A percentile compares a stretch with the other conserved stretches of the same genome.
phyloP scores from a whole-genome alignment of 1,140 invertebrate species.

The Pogonomyrmex barbatus region DNA sequence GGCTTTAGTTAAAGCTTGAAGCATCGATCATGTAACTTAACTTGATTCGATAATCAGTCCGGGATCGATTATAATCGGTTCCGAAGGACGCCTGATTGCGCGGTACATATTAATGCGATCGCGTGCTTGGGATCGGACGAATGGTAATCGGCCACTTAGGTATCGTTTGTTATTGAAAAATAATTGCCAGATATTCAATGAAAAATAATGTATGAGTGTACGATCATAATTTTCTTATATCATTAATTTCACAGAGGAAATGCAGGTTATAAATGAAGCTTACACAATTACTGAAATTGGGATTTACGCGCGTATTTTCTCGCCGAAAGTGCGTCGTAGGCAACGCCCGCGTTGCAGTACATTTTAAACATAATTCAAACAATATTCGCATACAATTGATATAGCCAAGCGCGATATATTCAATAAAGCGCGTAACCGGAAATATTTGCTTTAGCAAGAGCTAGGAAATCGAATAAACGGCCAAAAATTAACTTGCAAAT shows the following conservation, averaged over 20 bases:
- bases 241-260: background rate
- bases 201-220: background rate
- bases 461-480: slow-evolving; percentile 60
- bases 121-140: slow-evolving; percentile 2
- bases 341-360: background rate
- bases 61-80: slow-evolving; percentile 43
- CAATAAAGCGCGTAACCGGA: slow-evolving; percentile 60
- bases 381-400: slow-evolving; percentile 62
- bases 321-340: slow-evolving; percentile 27
- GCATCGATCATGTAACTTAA: slow-evolving; percentile 13
- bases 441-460: slow-evolving; percentile 57
- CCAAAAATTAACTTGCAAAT: slow-evolving; percentile 63
- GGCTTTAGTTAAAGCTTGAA: background rate
- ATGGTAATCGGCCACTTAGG: background rate
- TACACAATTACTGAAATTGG: slow-evolving; percentile 30
- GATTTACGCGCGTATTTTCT: slow-evolving; percentile 31
- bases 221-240: slow-evolving; percentile 5
- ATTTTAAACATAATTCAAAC: slow-evolving; percentile 64
- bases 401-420: slow-evolving; percentile 57
- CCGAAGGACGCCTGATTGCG: background rate
- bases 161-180: slow-evolving; percentile 21
- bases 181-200: slow-evolving; percentile 2
- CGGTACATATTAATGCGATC: slow-evolving; percentile 43
- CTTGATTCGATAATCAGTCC: slow-evolving; percentile 19
- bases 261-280: slow-evolving; percentile 17